Evolutionary conservation across 92 coral and sea anemone species (phyloP).

Genomic region (Montipora capitata): DNA sequence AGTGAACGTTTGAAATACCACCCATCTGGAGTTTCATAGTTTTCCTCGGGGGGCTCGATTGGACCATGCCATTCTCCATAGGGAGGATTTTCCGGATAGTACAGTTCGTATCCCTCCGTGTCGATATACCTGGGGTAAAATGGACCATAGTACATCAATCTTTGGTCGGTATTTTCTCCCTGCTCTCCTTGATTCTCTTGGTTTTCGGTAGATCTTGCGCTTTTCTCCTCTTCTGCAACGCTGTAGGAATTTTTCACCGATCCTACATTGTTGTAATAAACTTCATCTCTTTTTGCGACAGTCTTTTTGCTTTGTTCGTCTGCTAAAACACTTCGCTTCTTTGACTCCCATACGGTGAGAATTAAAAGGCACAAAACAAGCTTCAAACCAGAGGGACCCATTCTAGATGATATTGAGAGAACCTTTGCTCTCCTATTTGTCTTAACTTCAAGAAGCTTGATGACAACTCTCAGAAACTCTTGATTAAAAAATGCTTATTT

Average conservation of each 20-base stretch:
- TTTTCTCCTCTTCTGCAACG: conserved; percentile 64
- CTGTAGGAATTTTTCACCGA: conserved; percentile 60
- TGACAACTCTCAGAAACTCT: not conserved
- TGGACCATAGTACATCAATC: conserved; percentile 46
- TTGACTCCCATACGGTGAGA: not conserved
- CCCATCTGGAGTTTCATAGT: conserved; percentile 20
- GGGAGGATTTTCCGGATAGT: conserved; percentile 36
- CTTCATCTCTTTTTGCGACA: conserved; percentile 52
- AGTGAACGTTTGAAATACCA: conserved; percentile 31
- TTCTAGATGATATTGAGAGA: not conserved
- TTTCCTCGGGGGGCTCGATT: conserved; percentile 35
- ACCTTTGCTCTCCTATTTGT: not conserved
- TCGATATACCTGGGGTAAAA: conserved; percentile 44
- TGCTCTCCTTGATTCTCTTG: conserved; percentile 54
- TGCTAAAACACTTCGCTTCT: not conserved
- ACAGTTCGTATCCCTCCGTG: conserved; percentile 16
- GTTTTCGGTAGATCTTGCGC: conserved; percentile 48
- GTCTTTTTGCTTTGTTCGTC: conserved; percentile 31
- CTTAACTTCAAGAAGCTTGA: not conserved
- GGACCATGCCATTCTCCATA: conserved; percentile 52
- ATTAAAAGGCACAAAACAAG: not conserved
- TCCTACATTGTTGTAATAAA: conserved; percentile 43
- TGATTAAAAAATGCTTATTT: not conserved
- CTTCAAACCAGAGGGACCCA: conserved; percentile 4
- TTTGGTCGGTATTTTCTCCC: not conserved